phyloP scores from a whole-genome alignment of 2,888 invertebrate genomes.

The Euphydryas editha region DNA sequence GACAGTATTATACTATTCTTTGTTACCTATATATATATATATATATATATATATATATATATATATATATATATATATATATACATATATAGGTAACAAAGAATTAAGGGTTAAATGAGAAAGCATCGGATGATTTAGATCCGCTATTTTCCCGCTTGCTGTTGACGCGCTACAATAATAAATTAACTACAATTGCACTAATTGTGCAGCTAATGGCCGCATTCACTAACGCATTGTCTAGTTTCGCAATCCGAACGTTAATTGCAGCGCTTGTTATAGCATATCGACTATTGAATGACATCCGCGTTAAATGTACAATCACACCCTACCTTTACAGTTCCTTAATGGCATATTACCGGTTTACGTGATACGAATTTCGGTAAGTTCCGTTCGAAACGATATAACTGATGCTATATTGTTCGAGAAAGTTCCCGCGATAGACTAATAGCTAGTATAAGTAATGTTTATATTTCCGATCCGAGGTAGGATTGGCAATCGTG shows the following conservation, averaged over 20 bases:
- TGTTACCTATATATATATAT: constrained; percentile 23
- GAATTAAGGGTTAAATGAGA: constrained; percentile 28
- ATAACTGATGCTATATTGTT: constrained; percentile 65
- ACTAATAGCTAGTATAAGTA: constrained; percentile 54
- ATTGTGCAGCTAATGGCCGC: constrained; percentile 77
- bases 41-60: no score
- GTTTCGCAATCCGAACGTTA: constrained; percentile 64
- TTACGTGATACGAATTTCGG: constrained; percentile 64
- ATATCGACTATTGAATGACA: constrained; percentile 1
- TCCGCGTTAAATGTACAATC: constrained; percentile 2
- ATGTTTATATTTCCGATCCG: constrained; percentile 54
- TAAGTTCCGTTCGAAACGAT: constrained; percentile 47
- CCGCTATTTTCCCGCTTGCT: constrained; percentile 48
- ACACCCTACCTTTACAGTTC: constrained; percentile 40
- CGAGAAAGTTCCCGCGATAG: constrained; percentile 45
- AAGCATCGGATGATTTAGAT: constrained; percentile 47
- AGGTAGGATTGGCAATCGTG: constrained; percentile 46
- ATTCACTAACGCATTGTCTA: constrained; percentile 75
- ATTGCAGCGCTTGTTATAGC: constrained; percentile 57
- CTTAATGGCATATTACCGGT: constrained; percentile 54
- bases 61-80: no score
- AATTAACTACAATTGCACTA: constrained; percentile 82
- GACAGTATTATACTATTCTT: constrained; percentile 19
- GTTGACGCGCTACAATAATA: constrained; percentile 66
- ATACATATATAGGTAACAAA: no score